phyloP scores from a whole-genome alignment of 2,888 invertebrate genomes.

The Ferrisia virgata region DNA sequence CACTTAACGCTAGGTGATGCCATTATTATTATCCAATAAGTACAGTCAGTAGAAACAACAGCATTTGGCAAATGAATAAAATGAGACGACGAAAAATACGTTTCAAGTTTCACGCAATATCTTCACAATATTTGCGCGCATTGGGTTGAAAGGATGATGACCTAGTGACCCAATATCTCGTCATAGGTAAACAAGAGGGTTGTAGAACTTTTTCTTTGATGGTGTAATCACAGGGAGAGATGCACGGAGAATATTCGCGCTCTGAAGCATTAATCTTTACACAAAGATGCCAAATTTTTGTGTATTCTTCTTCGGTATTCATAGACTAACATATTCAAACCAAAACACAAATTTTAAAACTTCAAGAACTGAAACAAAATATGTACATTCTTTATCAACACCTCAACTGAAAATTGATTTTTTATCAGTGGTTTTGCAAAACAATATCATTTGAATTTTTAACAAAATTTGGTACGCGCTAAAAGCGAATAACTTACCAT shows the following conservation, averaged over 20 bases:
- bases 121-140: neutral
- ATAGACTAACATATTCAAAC: too few species aligned
- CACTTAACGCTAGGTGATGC: slow-evolving; percentile 19
- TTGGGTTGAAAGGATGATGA: neutral
- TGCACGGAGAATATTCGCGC: neutral
- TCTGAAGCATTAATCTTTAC: too few species aligned
- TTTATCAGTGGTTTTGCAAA: neutral
- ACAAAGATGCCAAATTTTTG: too few species aligned
- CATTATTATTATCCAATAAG: neutral
- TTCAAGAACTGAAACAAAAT: too few species aligned
- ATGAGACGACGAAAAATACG: neutral
- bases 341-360: too few species aligned
- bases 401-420: neutral
- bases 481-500: neutral
- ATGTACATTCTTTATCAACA: too few species aligned
- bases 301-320: too few species aligned
- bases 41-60: neutral
- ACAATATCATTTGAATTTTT: neutral
- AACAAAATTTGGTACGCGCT: neutral
- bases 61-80: neutral
- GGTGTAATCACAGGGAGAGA: neutral
- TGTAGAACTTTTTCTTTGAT: neutral
- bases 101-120: neutral
- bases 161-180: neutral
- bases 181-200: neutral